A percentile compares a stretch with the other conserved stretches of the same genome.
These are phyloP conservation scores for Heliothis virescens DNA, from an alignment of 1,140 invertebrate genomes.

Conservation along the genomic window DNA sequence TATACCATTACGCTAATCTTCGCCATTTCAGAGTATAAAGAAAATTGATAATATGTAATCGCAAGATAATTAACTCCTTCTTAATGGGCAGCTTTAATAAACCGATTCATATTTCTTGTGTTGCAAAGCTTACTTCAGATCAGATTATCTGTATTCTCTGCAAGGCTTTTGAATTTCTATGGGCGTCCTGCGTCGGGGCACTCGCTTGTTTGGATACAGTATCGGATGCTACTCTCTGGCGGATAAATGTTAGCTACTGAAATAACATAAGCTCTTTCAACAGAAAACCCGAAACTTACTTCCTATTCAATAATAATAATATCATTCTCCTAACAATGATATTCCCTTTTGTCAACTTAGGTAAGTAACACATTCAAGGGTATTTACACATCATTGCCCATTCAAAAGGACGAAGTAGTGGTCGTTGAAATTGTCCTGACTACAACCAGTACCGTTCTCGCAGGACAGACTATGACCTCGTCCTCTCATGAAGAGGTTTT, in stretches of 20 bases:
- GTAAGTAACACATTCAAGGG: too few relatives aligned
- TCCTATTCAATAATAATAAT: too few relatives aligned
- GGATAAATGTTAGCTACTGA: neutral
- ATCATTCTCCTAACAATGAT: too few relatives aligned
- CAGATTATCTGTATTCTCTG: constrained; percentile 39
- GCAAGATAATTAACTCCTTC: constrained; percentile 16
- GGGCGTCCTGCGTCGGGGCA: constrained; percentile 6
- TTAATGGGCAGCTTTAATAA: constrained; percentile 35
- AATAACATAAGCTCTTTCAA: neutral
- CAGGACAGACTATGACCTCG: too few relatives aligned
- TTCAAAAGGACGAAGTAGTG: too few relatives aligned
- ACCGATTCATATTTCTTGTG: constrained; percentile 35
- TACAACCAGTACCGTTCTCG: too few relatives aligned
- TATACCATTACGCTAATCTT: constrained; percentile 49
- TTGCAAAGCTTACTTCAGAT: constrained; percentile 13
- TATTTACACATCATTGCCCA: too few relatives aligned
- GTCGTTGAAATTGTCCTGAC: too few relatives aligned
- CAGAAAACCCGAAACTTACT: too few relatives aligned
- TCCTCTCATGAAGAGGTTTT: too few relatives aligned
- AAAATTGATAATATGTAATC: constrained; percentile 26
- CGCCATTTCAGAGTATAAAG: neutral
- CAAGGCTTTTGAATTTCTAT: constrained; percentile 31
- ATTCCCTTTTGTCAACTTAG: too few relatives aligned
- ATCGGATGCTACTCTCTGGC: neutral
- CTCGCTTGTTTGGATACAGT: constrained; percentile 1